Percentiles rank a stretch among this genome's conserved stretches.
phyloP scores from a whole-genome alignment of 35 echinoderm and acorn worm genomes.

The Chiridota heheva region DNA sequence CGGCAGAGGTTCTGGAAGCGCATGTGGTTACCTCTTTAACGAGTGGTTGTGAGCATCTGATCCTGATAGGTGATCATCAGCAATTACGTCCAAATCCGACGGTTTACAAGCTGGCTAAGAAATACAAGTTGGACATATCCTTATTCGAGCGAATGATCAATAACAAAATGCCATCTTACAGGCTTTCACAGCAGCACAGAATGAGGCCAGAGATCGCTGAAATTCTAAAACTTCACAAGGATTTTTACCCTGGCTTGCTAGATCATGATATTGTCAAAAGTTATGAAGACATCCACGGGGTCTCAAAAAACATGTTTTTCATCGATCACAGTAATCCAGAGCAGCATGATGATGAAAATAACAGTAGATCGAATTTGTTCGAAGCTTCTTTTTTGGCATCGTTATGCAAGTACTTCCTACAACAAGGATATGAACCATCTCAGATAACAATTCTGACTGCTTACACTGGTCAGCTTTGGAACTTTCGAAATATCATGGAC shows the following conservation, averaged over 20 bases:
- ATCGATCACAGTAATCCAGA: conserved; percentile 47
- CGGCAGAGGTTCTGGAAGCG: conserved; percentile 88
- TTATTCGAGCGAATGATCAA: conserved; percentile 91
- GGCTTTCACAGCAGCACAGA: conserved; percentile 68
- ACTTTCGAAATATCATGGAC: conserved; percentile 32
- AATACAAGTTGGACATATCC: conserved; percentile 81
- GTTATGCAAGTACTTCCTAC: conserved; percentile 45
- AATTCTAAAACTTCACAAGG: conserved; percentile 50
- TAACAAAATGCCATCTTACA: conserved; percentile 60
- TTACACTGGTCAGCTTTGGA: conserved; percentile 50
- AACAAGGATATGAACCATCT: conserved; percentile 34
- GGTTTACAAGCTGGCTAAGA: conserved; percentile 74
- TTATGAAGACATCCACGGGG: conserved; percentile 34
- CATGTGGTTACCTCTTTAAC: conserved; percentile 81
- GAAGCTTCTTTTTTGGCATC: conserved; percentile 55
- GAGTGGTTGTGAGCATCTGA: conserved; percentile 80
- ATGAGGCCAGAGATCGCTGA: conserved; percentile 81
- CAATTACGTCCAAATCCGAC: conserved; percentile 96
- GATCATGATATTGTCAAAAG: conserved; percentile 48
- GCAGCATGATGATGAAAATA: conserved; percentile 38
- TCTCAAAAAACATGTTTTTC: conserved; percentile 61
- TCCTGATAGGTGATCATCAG: conserved; percentile 95
- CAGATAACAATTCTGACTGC: conserved; percentile 66
- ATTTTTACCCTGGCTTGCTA: conserved; percentile 48
- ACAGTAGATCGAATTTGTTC: conserved; percentile 71